Evolutionary conservation across 2,888 invertebrate species (phyloP).

Genomic region (Ormyrus nitidulus): DNA sequence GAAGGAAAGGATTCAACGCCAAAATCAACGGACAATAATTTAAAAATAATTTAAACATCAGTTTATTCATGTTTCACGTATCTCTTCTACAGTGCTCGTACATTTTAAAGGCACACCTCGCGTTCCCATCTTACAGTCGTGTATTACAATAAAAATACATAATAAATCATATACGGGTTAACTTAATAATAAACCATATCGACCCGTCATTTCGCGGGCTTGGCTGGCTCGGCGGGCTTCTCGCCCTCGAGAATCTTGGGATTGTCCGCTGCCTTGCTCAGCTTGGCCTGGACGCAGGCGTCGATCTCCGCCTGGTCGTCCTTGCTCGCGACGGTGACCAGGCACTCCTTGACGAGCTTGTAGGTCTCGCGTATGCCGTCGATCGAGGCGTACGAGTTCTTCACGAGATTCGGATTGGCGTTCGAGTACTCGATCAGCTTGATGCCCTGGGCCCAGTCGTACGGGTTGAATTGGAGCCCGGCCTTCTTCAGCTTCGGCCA

Average conservation of each 20-base stretch:
- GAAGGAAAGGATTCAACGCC: background rate
- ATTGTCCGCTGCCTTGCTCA: conserved; percentile 37
- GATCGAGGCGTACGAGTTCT: conserved; percentile 49
- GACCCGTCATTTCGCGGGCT: background rate
- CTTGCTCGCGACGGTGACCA: conserved; percentile 21
- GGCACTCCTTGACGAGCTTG: conserved; percentile 49
- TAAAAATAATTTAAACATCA: conserved; percentile 42
- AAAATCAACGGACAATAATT: conserved; percentile 9
- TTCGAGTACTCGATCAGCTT: conserved; percentile 52
- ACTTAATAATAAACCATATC: too few species aligned
- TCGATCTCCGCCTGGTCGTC: conserved; percentile 45
- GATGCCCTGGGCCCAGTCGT: conserved; percentile 46
- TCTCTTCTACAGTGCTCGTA: conserved; percentile 33
- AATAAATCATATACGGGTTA: too few species aligned
- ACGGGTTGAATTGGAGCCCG: conserved; percentile 54
- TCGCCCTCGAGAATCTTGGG: conserved; percentile 54
- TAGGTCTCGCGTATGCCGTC: conserved; percentile 53
- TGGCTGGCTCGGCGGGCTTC: conserved; percentile 22
- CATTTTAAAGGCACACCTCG: conserved; percentile 25
- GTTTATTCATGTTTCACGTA: conserved; percentile 37
- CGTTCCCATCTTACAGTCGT: conserved; percentile 8
- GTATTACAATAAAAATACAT: background rate
- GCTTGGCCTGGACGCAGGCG: conserved; percentile 43
- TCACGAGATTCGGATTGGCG: conserved; percentile 34
- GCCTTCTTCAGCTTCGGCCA: conserved; percentile 53